phyloP scores from a whole-genome alignment of 2,113 vertebrate genomes.

The Desmodus rotundus region DNA sequence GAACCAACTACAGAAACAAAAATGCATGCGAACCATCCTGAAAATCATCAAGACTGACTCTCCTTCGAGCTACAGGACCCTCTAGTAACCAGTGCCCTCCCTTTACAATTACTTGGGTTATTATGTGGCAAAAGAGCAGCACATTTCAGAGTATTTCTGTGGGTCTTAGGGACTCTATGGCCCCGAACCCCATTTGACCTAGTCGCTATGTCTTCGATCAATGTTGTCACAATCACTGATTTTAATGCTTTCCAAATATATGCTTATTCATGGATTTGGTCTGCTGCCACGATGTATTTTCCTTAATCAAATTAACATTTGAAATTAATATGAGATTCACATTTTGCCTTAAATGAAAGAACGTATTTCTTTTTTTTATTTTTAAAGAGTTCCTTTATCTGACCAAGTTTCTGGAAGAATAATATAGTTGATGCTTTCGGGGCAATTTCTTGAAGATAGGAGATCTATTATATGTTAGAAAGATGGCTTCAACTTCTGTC shows the following conservation, averaged over 20 bases:
- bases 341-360: neutral
- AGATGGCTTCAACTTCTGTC: slow-evolving; percentile 18
- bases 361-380: neutral
- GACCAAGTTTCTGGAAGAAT: neutral
- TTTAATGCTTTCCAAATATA: neutral
- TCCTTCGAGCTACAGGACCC: neutral
- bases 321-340: neutral
- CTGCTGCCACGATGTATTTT: neutral
- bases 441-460: slow-evolving; percentile 5
- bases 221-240: neutral
- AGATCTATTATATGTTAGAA: neutral
- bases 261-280: neutral
- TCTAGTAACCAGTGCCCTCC: neutral
- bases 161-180: too few relatives aligned
- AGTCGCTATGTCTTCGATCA: neutral
- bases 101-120: neutral
- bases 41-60: neutral
- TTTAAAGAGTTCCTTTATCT: neutral
- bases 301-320: neutral
- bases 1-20: neutral
- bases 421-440: neutral
- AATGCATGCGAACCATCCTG: neutral
- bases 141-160: neutral
- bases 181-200: neutral
- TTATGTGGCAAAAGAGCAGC: neutral